Percentiles rank a stretch among this genome's conserved stretches.
These are phyloP conservation scores for Pseudopodoces humilis DNA, from an alignment of 2,113 vertebrate species.

Conservation along the genomic window DNA sequence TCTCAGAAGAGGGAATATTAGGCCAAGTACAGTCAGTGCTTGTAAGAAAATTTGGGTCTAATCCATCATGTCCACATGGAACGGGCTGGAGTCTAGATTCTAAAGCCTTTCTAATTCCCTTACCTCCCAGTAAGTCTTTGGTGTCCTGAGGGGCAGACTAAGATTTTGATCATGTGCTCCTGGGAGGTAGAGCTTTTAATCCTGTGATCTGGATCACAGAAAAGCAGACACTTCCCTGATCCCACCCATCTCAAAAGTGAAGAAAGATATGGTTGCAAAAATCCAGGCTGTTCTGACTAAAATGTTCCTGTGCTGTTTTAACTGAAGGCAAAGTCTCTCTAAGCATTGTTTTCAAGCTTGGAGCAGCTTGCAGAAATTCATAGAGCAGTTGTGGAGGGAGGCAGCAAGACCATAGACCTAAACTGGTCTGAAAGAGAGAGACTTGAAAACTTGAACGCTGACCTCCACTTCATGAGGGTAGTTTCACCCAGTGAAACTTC, in stretches of 20 bases:
- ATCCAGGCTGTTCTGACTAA: neutral
- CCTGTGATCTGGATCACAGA: neutral
- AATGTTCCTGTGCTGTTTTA: neutral
- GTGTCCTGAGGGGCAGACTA: neutral
- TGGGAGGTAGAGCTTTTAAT: slow-evolving; percentile 14
- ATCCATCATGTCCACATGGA: slow-evolving; percentile 4
- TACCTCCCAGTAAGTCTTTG: neutral
- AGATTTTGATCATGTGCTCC: neutral
- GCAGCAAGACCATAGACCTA: neutral
- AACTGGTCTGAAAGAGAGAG: neutral
- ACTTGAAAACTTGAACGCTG: neutral
- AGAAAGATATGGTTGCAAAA: neutral
- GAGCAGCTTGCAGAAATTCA: neutral
- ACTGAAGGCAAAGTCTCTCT: neutral
- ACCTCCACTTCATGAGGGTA: rapidly evolving
- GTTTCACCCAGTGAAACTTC: neutral
- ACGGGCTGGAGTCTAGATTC: neutral
- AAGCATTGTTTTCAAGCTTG: neutral
- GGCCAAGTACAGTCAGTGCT: neutral
- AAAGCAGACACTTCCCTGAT: neutral
- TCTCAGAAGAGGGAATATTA: neutral
- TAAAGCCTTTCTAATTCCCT: slow-evolving; percentile 34
- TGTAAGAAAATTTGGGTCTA: neutral
- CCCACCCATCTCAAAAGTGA: neutral
- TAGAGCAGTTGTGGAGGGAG: neutral